Evolutionary conservation across 2,888 invertebrate genomes (phyloP), one percentile per base, ranked within the genome.

Genomic region (Cybosia mesomella): DNA sequence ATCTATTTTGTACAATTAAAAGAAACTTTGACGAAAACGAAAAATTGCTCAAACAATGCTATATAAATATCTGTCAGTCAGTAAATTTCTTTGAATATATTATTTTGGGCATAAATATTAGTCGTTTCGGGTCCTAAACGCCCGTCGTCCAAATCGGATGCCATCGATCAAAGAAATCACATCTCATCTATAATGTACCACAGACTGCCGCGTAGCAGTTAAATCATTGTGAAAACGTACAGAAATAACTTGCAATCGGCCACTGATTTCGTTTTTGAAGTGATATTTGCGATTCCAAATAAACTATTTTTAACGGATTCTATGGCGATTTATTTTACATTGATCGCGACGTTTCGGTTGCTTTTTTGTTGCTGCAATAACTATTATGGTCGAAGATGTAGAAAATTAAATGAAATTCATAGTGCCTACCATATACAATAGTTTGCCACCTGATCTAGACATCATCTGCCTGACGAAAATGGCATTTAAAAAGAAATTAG

Each of bases 81-180:
- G 73, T 74, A 77, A 73, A 70, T 71, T 54, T 53, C 54, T 62
- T 32, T 63, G 32, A 53, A 71, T 65, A 73, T 67, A 66, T 71
- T 71, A 76, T 82, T 80, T 81, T 77, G 78, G 81, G 85, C 85
- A 85, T 85, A 87, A 81, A 86, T 81, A 87, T 82, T 75, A 82
- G 81, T 73, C 75, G 75, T 77, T 73, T 71, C 66, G 77, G 79
- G 71, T 68, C 74, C 80, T 80, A 83, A 86, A 84, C 82, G 84
- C 75, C 79, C 80, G 80, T 77, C 77, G 76, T 74, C 84, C 79
- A 84, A 86, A 87, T 81, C 79, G 83, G 72, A 79, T 71, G 71
- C 74, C 86, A 88, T 89, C 88, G 85, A 89, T 89, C 88, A 88
- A 85, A 81, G 79, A 83, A 88, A 87, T 88, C 83, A 84, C 86